Evolutionary conservation across 2,113 vertebrate genomes (phyloP), one percentile per base, ranked within the genome.

Genomic region (Lonchura striata): DNA sequence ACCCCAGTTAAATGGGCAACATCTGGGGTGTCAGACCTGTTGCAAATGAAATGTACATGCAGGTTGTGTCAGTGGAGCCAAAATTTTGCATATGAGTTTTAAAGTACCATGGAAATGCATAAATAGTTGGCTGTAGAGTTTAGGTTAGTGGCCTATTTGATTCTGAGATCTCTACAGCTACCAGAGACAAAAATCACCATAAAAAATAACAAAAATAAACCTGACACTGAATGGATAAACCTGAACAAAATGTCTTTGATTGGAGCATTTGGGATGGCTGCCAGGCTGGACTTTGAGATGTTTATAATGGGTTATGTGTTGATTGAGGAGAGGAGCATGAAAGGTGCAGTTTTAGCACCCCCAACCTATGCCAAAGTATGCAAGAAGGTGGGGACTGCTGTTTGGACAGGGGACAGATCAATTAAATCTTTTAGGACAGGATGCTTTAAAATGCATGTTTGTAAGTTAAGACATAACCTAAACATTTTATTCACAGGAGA

Each of bases 211-310:
- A 78, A 93, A 95, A 96, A 94, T 87, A 96, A 97, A 95, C 54
- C 74, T 66, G 82, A 91, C 66, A 90, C 72, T 30, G 28, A 97
- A 97, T 96, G 95, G 91, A 93, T 96, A 71, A 93, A 96, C 78
- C 80, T 95, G 92, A 97, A 97, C 94, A 97, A 97, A 95, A 96
- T 95, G 19, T 77, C 97, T 98, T 97, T 97, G 94, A 95, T 88
- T 97, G 56, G 87, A 97, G 66, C 72, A 44, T 69, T 94, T 96
- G 91, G 94, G 96, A 94, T 63, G 59, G 88, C 71, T 97, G 97
- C 96, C 96, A 97, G 85, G 37, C 68, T 96, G 88, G 89, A 91
- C 83, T 93, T 80, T 47, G 75, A 86, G 86, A 85, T 97, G 92
- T 98, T 98, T 97, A 90, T 93, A 97, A 92, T 91, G 94, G 39